Percentiles rank a stretch among this genome's conserved stretches.
Conservation (phyloP, 2,888 invertebrate genomes). For the Yponomeuta plumbellus region DNA sequence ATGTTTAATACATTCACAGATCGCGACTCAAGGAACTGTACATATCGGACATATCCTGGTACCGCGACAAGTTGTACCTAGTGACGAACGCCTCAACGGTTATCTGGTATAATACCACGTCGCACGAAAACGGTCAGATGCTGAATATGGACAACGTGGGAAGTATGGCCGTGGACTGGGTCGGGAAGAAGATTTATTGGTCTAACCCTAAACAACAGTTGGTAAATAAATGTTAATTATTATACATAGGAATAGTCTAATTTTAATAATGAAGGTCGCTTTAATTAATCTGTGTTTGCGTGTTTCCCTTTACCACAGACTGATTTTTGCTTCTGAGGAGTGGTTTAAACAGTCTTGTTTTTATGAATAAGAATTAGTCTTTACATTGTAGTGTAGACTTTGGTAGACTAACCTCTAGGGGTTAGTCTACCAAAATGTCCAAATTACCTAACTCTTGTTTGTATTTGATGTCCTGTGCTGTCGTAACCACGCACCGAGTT, state of each 20-base stretch:
- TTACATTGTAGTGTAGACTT: too few species aligned
- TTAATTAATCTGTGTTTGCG: too few species aligned
- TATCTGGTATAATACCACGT: conserved; percentile 82
- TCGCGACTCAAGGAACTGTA: conserved; percentile 75
- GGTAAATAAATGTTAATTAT: conserved; percentile 66
- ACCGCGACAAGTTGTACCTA: conserved; percentile 83
- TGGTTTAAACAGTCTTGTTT: too few species aligned
- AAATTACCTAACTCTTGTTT: too few species aligned
- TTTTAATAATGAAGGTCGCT: background rate
- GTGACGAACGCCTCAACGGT: conserved; percentile 85
- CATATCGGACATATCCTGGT: conserved; percentile 86
- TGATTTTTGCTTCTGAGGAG: too few species aligned
- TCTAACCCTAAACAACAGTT: conserved; percentile 89
- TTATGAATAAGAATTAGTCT: background rate
- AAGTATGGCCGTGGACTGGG: conserved; percentile 92
- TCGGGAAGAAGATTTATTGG: conserved; percentile 93
- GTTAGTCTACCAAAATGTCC: too few species aligned
- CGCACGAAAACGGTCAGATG: conserved; percentile 74
- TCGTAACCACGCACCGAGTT: too few species aligned
- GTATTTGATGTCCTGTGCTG: too few species aligned
- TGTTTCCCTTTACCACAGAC: too few species aligned
- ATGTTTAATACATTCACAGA: conserved; percentile 31
- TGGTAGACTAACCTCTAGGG: too few species aligned
- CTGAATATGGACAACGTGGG: conserved; percentile 83
- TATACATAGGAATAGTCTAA: background rate